phyloP scores from a whole-genome alignment of 2,113 vertebrate species.

The Bolborhynchus lineola region DNA sequence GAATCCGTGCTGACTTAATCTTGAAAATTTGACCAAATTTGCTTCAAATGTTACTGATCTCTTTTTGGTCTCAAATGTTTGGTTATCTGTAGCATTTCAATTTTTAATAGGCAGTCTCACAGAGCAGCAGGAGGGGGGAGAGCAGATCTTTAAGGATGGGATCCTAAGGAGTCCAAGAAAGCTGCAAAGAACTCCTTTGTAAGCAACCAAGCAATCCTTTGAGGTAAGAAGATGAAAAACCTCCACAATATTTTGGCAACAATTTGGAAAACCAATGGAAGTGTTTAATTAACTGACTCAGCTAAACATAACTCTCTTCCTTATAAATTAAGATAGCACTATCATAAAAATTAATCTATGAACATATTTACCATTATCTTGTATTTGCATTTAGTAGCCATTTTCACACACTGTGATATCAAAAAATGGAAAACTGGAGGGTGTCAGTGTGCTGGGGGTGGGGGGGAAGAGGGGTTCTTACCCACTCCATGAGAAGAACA shows the following conservation, averaged over 20 bases:
- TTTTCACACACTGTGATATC: neutral
- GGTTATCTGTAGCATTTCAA: neutral
- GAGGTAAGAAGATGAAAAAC: neutral
- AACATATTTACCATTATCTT: neutral
- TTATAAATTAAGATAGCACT: constrained; percentile 53
- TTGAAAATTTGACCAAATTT: neutral
- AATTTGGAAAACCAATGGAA: neutral
- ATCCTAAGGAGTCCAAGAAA: neutral
- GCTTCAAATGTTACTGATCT: neutral
- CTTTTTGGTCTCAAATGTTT: neutral
- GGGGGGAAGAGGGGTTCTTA: neutral
- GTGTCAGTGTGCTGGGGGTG: neutral
- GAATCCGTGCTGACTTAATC: neutral
- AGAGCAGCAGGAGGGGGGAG: neutral
- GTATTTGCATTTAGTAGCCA: constrained; percentile 1
- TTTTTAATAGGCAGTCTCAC: neutral
- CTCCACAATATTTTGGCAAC: neutral
- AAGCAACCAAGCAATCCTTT: neutral
- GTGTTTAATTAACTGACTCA: constrained; percentile 35
- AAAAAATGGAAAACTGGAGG: neutral
- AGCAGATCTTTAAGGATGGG: neutral
- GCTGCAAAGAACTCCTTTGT: neutral
- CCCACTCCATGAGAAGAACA: neutral
- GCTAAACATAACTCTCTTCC: constrained; percentile 47
- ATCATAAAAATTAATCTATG: constrained; percentile 20